phyloP scores from a whole-genome alignment of 2,113 vertebrate genomes.

The Chlamydotis undulata region DNA sequence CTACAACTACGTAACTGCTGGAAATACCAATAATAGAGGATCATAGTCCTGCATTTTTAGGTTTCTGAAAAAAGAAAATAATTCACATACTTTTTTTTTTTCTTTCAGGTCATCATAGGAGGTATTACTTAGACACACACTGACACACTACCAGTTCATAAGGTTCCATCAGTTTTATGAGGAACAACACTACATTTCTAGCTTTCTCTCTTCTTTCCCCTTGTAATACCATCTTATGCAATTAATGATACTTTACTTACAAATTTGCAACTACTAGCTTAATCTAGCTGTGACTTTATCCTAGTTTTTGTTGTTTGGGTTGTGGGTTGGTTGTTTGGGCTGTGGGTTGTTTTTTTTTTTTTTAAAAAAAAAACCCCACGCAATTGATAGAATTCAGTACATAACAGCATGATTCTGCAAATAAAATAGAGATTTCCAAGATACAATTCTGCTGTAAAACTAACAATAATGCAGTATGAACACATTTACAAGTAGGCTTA shows the following conservation, averaged over 20 bases:
- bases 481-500: not conserved
- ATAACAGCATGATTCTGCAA: not conserved
- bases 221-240: not conserved
- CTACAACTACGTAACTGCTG: not conserved
- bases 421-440: not conserved
- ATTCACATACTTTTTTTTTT: not conserved
- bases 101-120: not conserved
- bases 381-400: not conserved
- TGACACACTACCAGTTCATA: not conserved
- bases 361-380: not conserved
- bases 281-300: not conserved
- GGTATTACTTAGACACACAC: not conserved
- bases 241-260: not conserved
- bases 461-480: not conserved
- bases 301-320: too few relatives aligned
- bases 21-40: not conserved
- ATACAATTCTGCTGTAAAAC: not conserved
- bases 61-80: conserved; percentile 34
- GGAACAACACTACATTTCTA: not conserved
- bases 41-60: not conserved
- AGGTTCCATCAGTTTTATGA: not conserved
- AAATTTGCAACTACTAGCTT: not conserved
- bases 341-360: too few relatives aligned
- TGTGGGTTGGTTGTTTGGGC: too few relatives aligned
- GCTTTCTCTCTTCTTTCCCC: not conserved